Conservation (phyloP, 2,797 vertebrate species). For the Melanotaenia maccullochi region DNA sequence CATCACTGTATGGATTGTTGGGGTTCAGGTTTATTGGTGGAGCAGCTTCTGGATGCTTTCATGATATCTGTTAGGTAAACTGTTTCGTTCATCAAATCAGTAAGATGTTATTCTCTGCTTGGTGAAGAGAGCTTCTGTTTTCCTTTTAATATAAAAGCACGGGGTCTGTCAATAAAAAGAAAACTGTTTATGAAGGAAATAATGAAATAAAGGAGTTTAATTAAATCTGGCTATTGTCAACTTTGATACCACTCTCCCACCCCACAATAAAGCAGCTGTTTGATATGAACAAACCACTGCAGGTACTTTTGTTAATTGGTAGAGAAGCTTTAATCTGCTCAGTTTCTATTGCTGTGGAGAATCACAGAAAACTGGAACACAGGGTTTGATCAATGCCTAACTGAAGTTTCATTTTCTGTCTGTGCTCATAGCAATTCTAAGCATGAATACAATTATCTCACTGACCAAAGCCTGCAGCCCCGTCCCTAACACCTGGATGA, state of each 20-base stretch:
- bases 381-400: constrained; percentile 59
- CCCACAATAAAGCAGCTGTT: constrained; percentile 10
- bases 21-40: background rate
- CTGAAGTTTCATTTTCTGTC: constrained; percentile 59
- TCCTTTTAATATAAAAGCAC: constrained; percentile 31
- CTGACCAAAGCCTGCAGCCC: constrained; percentile 23
- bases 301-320: constrained; percentile 43
- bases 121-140: constrained; percentile 21
- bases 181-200: constrained; percentile 10
- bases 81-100: background rate
- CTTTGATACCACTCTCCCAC: background rate
- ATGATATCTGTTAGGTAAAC: constrained; percentile 21
- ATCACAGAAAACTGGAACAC: constrained; percentile 39
- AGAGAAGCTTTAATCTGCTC: constrained; percentile 28
- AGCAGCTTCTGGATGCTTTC: constrained; percentile 11
- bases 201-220: background rate
- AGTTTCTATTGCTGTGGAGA: constrained; percentile 24
- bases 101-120: constrained; percentile 15
- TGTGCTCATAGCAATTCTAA: constrained; percentile 36
- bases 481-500: background rate
- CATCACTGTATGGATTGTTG: background rate
- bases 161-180: constrained; percentile 33
- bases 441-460: constrained; percentile 53
- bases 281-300: constrained; percentile 41
- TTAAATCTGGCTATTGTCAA: background rate